Base-by-base conservation (phyloP, 2,797 vertebrate species). In the Cirrhinus molitorella region DNA sequence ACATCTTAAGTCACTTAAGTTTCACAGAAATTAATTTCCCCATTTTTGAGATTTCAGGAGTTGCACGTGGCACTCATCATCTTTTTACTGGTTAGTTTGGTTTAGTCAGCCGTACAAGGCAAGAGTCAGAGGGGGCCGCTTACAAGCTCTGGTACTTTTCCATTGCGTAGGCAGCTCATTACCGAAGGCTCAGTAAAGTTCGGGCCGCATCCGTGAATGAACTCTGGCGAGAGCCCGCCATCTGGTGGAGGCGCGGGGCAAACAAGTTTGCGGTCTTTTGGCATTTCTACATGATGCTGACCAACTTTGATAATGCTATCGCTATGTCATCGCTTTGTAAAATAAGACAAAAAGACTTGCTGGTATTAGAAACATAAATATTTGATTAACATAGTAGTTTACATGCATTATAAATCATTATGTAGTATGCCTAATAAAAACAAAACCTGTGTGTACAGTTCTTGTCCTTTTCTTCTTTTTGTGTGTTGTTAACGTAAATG, bases 81-180 rank as follows among this genome's bases (percentile, higher is more conserved):
- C 3, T 63, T 73, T 80, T 51, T 23, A 37, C 19, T 55, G 53
- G 19, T 65, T 40, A 16, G 17, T 79, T 25, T 67, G 53, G 28
- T 59, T 63, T 40, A 40, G 57, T 85, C 84, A 79, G 63, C 43
- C 67, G 67, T 43, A 65, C 47, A 66, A 55, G 47, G 81, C 28
- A n/a, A 63, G n/a, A 53, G 17, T 28, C 0, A 7, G 21, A 40
- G 28, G 0, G 9, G 70, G 9, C 2, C 31, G 23, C 43, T 7
- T 34, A 65, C 12, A 14, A 4, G n/a, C 61, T 31, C 34, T 80
- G 80, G 90, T 89, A 87, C 31, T 88, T 90, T 89, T 90, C 89
- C 89, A 90, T 89, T 75, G 83, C 85, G 31, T 57, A 78, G 43
- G 7, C 40, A 65, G 31, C n/a, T n/a, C 10, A 19, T 79, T 47